A percentile compares a stretch with the other conserved stretches of the same genome.
Conservation (phyloP, 1,140 invertebrate genomes). For the Helicoverpa armigera region DNA sequence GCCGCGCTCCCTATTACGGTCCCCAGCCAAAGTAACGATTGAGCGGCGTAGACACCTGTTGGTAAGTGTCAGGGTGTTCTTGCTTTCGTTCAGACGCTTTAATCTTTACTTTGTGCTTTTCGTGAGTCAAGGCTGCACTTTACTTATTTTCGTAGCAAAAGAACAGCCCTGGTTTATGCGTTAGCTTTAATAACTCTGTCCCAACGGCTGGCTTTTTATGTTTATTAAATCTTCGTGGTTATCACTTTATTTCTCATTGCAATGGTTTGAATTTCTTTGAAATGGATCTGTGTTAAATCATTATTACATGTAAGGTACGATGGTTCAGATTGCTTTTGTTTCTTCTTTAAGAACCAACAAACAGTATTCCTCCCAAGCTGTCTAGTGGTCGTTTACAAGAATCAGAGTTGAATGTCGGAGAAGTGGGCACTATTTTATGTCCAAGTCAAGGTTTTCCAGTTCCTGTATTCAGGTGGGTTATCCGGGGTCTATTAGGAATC, state of each 20-base stretch:
- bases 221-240: constrained; percentile 36
- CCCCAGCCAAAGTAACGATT: constrained; percentile 84
- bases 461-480: constrained; percentile 88
- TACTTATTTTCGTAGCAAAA: constrained; percentile 36
- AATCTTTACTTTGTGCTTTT: constrained; percentile 86
- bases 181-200: constrained; percentile 55
- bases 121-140: constrained; percentile 64
- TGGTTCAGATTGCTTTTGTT: constrained; percentile 47
- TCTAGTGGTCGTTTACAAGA: constrained; percentile 87
- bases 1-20: constrained; percentile 75
- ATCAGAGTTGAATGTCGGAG: constrained; percentile 70
- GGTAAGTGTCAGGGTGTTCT: constrained; percentile 86
- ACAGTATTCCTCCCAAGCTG: constrained; percentile 89
- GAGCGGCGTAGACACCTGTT: constrained; percentile 80
- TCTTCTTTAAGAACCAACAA: constrained; percentile 88
- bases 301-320: background rate
- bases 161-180: constrained; percentile 51
- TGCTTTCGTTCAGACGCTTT: constrained; percentile 83
- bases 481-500: constrained; percentile 39
- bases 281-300: constrained; percentile 16
- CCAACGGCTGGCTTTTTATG: constrained; percentile 49
- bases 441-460: constrained; percentile 89
- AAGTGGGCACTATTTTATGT: constrained; percentile 87
- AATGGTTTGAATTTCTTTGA: constrained; percentile 31
- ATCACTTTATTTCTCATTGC: constrained; percentile 23